Evolutionary conservation across 2,797 vertebrate species (phyloP).

Genomic region (Tolypeutes matacus): DNA sequence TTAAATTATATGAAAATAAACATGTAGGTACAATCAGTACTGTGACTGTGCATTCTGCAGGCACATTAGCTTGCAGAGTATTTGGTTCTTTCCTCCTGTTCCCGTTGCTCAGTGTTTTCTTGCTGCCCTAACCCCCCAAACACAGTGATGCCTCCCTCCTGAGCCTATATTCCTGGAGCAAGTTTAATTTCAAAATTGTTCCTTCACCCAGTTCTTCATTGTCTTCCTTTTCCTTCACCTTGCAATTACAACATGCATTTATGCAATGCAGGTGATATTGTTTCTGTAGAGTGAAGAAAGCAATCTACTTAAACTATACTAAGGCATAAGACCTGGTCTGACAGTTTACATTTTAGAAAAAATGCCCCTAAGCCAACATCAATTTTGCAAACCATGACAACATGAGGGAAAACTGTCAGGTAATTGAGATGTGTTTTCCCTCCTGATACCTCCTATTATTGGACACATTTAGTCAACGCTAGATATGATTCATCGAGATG

Average conservation of each 20-base stretch:
- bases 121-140: background rate
- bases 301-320: conserved; percentile 64
- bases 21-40: background rate
- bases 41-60: background rate
- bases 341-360: conserved; percentile 57
- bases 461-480: background rate
- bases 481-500: background rate
- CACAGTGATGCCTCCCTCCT: background rate
- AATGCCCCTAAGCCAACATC: conserved; percentile 47
- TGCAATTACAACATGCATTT: conserved; percentile 69
- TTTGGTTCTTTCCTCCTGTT: background rate
- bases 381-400: conserved; percentile 60
- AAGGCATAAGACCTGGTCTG: conserved; percentile 33
- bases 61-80: background rate
- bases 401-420: conserved; percentile 38
- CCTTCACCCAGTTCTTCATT: conserved; percentile 14
- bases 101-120: background rate
- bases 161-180: background rate
- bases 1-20: background rate
- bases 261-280: conserved; percentile 48
- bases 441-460: background rate
- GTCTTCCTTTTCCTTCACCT: conserved; percentile 25
- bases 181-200: conserved; percentile 64
- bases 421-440: background rate
- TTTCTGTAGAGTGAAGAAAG: conserved; percentile 65